Base-by-base conservation (phyloP, 2,113 vertebrate genomes). In the Collichthys lucidus region DNA sequence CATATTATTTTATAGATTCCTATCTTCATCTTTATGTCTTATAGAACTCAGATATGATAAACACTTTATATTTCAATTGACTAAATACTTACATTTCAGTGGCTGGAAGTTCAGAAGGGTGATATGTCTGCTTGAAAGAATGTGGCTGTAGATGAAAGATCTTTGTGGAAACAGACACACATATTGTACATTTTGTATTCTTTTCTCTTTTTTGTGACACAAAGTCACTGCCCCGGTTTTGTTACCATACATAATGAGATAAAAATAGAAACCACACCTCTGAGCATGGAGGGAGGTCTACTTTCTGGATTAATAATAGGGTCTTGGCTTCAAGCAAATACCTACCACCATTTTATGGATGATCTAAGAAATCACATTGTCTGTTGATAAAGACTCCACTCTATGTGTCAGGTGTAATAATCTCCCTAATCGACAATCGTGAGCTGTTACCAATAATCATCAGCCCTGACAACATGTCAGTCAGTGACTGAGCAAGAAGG, bases 61-160 rank as follows among this genome's bases (percentile, higher is more conserved):
- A 47, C 40, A 46, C 10, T 2, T 14, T 55, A 6, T 19, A 5
- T 62, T 66, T 20, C 3, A 46, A 1, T 66, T 79, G 11, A 57
- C 65, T 29, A 5, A 9, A 64, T 65, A 66, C 60, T 78, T 50
- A 60, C 47, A 55, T 47, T 64, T 11, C n/a, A 17, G 15, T 55
- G 9, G 15, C 16, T 20, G 20, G 44, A n/a, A 31, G 15, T 63
- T 20, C 26, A 63, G 53, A 46, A 4, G 31, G 17, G 46, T 4
- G 14, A 0, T 19, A 52, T 77, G 52, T 60, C 44, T 19, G 69
- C 22, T 79, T 44, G 11, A 67, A 47, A 46, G 17, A 55, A 10
- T 53, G 2, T 61, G 71, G 4, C 12, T 53, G 29, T n/a, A 14
- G 11, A n/a, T 12, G 22, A 55, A 42, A 42, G 12, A 17, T 62